Base-by-base conservation (phyloP, 2,113 vertebrate genomes). In the Panthera tigris region DNA sequence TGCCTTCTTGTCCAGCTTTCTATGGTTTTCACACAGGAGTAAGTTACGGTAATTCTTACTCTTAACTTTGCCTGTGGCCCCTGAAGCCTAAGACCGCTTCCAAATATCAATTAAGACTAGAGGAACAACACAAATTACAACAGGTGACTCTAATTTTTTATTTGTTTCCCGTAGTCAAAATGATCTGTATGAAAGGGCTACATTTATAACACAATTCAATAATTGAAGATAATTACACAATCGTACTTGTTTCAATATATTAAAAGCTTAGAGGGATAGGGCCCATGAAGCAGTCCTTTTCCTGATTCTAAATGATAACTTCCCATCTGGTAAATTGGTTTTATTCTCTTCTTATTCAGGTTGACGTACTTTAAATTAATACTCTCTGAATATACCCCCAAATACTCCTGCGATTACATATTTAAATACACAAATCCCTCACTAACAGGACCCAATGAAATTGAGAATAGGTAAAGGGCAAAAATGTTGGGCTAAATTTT, bases 121-220 rank as follows among this genome's bases (percentile, higher is more conserved):
- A 83, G 14, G 16, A 65, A 61, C n/a, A 74, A 27, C 6, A 87
- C 25, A 16, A 91, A 89, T 73, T 52, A 39, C 63, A 29, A 79
- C 29, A 15, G 33, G 31, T 63, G n/a, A 97, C 3, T 74, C 7
- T 15, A 12, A 82, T 15, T 8, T 96, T 95, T 80, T 91, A 25
- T 94, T 93, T 91, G 61, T 84, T 94, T 97, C 95, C 89, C 33
- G 6, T 78, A 96, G 48, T 79, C 88, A 90, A 95, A 93, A 78
- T 90, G 55, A 84, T 61, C 31, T 86, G 11, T 61, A 82, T 41
- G 71, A 83, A 78, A 89, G 41, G 29, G 2, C 29, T 76, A 25
- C 4, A 81, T 90, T 92, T 95, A 52, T 52, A 85, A 89, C 48
- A 94, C 65, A 97, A 92, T 84, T 87, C 50, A 76, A 48, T 96